phyloP scores from a whole-genome alignment of 2,797 vertebrate genomes.

The Ctenochaetus hawaiiensis region DNA sequence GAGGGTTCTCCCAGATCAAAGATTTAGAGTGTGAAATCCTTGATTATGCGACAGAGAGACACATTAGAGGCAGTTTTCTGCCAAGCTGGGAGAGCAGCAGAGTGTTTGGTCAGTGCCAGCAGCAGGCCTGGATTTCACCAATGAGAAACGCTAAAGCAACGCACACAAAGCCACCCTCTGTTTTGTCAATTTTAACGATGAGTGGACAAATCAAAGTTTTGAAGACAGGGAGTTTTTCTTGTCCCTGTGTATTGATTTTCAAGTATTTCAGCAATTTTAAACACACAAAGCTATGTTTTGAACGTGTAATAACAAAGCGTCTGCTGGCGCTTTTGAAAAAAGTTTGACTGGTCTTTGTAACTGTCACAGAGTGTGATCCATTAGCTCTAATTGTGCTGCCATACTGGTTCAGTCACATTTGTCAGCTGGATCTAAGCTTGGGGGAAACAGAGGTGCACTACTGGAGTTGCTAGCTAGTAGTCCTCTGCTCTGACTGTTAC shows the following conservation, averaged over 20 bases:
- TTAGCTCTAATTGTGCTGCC: slow-evolving; percentile 73
- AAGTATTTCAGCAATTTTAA: slow-evolving; percentile 41
- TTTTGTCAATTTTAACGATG: slow-evolving; percentile 71
- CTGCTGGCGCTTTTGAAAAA: slow-evolving; percentile 60
- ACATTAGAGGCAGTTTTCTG: slow-evolving; percentile 85
- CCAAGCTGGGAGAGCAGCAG: slow-evolving; percentile 78
- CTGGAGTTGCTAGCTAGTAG: slow-evolving; percentile 67
- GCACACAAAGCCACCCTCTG: slow-evolving; percentile 61
- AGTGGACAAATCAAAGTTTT: slow-evolving; percentile 66
- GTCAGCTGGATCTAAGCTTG: slow-evolving; percentile 75
- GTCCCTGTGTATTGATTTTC: slow-evolving; percentile 56
- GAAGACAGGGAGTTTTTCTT: slow-evolving; percentile 44
- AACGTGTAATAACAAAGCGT: slow-evolving; percentile 38
- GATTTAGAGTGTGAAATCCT: slow-evolving; percentile 87
- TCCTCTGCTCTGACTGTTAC: slow-evolving; percentile 73
- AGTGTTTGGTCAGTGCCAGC: slow-evolving; percentile 79
- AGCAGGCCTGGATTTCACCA: slow-evolving; percentile 72
- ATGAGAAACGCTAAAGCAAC: slow-evolving; percentile 55
- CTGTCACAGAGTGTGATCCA: slow-evolving; percentile 64
- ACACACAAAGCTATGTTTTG: slow-evolving; percentile 28
- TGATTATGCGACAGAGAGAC: slow-evolving; percentile 89
- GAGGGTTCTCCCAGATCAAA: slow-evolving; percentile 88
- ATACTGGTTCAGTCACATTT: slow-evolving; percentile 75
- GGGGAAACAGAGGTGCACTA: slow-evolving; percentile 60
- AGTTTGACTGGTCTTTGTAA: slow-evolving; percentile 63